Evolutionary conservation across 2,888 invertebrate genomes (phyloP).

Genomic region (Sarcophaga carnaria): DNA sequence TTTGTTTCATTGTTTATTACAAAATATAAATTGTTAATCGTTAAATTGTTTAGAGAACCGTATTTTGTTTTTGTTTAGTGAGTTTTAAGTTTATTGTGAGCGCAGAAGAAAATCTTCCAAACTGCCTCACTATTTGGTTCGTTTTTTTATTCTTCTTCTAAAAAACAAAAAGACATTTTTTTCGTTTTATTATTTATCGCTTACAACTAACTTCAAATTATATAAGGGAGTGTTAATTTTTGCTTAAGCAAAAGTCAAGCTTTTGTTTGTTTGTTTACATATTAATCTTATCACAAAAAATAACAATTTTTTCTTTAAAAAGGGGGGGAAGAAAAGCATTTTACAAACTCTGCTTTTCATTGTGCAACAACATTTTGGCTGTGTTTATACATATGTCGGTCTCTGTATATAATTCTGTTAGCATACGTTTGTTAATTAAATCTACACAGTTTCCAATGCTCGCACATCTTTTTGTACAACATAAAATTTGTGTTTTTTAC

Average conservation of each 20-base stretch:
- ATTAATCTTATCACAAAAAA: conserved; percentile 66
- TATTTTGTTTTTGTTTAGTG: conserved; percentile 42
- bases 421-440: conserved; percentile 25
- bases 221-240: conserved; percentile 34
- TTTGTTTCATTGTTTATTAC: neutral
- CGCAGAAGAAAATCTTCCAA: conserved; percentile 63
- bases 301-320: conserved; percentile 55
- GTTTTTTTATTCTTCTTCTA: conserved; percentile 39
- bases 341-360: conserved; percentile 44
- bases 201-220: conserved; percentile 34
- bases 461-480: conserved; percentile 96
- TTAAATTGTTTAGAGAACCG: conserved; percentile 32
- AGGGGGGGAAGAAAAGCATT: conserved; percentile 38
- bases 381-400: conserved; percentile 41
- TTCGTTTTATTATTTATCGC: conserved; percentile 22
- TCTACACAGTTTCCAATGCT: conserved; percentile 83
- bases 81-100: conserved; percentile 56
- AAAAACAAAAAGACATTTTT: conserved; percentile 14
- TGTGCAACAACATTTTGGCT: conserved; percentile 62
- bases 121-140: conserved; percentile 66
- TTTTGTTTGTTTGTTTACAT: conserved; percentile 43
- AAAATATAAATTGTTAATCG: conserved; percentile 13
- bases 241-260: conserved; percentile 49
- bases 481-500: conserved; percentile 98
- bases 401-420: neutral